Conservation (phyloP, 1,140 invertebrate species). For the Cydia strobilella region DNA sequence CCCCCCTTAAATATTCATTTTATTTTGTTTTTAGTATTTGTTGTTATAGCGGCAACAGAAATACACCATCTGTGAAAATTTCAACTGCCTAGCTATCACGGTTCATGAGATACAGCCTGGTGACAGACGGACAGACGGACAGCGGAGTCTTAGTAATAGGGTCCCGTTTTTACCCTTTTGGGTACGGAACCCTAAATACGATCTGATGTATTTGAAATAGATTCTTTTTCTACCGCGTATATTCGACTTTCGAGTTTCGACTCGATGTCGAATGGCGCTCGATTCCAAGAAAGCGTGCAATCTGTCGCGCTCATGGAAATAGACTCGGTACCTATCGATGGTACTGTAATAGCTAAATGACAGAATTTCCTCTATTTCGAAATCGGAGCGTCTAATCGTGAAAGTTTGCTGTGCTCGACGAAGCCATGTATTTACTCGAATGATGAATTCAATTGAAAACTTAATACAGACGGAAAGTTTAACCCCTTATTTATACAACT, state of each 20-base stretch:
- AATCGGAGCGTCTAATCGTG: neutral
- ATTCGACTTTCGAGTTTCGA: neutral
- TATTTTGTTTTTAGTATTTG: no score
- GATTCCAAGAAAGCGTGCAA: constrained; percentile 45
- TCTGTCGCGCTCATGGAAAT: constrained; percentile 38
- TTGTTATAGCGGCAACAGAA: no score
- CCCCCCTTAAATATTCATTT: no score
- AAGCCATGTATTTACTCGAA: neutral
- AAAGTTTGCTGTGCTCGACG: neutral
- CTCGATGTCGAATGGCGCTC: constrained; percentile 22
- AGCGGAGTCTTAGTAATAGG: no score
- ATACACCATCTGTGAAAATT: no score
- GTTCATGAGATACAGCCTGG: no score
- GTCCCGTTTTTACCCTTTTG: no score
- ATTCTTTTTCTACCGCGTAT: constrained; percentile 35
- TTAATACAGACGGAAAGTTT: neutral
- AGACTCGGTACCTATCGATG: constrained; percentile 25
- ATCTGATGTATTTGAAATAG: constrained; percentile 47
- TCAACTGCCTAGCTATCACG: no score
- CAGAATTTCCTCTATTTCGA: constrained; percentile 24
- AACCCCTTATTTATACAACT: neutral
- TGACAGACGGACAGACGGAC: no score
- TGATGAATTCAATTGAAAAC: neutral
- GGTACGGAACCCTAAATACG: no score
- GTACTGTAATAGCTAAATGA: constrained; percentile 29